Percentiles rank a stretch among this genome's conserved stretches.
These are phyloP conservation scores for Tetheella fluctuosa DNA, from an alignment of 2,888 invertebrate genomes.

Conservation along the genomic window DNA sequence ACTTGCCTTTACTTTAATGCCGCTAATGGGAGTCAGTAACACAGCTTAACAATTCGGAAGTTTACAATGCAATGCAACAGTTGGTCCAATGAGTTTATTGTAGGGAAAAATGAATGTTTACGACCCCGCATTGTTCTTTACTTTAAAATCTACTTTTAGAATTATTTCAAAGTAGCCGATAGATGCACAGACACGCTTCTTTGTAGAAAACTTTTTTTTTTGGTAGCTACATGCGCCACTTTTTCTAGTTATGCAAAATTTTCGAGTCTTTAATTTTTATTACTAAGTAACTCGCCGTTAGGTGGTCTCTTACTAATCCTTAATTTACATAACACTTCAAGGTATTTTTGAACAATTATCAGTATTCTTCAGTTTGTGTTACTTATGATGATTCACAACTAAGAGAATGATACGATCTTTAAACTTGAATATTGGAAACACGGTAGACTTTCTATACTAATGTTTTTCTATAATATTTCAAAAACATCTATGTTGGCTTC, in stretches of 20 bases:
- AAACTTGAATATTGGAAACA: too few relatives aligned
- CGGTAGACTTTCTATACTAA: too few relatives aligned
- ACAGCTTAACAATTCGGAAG: slow-evolving; percentile 72
- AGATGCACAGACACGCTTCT: slow-evolving; percentile 41
- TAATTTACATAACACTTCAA: slow-evolving; percentile 20
- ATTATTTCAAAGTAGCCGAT: slow-evolving; percentile 68
- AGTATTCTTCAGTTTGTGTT: too few relatives aligned
- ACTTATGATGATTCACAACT: too few relatives aligned
- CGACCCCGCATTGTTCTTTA: slow-evolving; percentile 53
- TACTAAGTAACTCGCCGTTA: slow-evolving; percentile 33
- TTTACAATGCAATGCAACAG: slow-evolving; percentile 73
- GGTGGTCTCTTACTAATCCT: slow-evolving; percentile 35
- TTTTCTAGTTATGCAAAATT: slow-evolving; percentile 59
- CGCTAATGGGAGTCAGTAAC: slow-evolving; percentile 69
- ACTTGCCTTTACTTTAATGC: slow-evolving; percentile 48
- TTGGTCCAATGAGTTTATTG: slow-evolving; percentile 79
- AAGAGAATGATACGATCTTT: too few relatives aligned
- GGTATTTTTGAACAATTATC: background rate
- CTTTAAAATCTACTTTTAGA: slow-evolving; percentile 43
- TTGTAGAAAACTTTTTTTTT: slow-evolving; percentile 35
- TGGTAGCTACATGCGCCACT: slow-evolving; percentile 46
- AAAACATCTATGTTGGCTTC: background rate
- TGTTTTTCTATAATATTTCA: background rate
- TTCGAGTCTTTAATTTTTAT: slow-evolving; percentile 40
- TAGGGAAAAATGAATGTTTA: slow-evolving; percentile 72